Evolutionary conservation across 2,888 invertebrate species (phyloP).

Genomic region (Lithophane socia): DNA sequence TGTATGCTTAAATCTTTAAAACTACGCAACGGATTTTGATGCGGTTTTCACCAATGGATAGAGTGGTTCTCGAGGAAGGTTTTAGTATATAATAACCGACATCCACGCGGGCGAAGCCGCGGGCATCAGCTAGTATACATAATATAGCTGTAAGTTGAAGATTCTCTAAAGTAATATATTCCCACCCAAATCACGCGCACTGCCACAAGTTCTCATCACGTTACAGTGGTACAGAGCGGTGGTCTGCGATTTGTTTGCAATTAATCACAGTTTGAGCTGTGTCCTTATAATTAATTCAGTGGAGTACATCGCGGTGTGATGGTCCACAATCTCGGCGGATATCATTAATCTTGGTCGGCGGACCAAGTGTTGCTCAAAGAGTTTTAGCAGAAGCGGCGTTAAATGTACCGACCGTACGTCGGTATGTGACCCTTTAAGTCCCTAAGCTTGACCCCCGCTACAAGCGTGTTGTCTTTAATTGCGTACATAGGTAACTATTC

Average conservation of each 20-base stretch:
- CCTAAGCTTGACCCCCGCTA: background rate
- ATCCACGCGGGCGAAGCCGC: no score
- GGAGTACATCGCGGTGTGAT: slow-evolving; percentile 52
- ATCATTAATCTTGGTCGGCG: slow-evolving; percentile 67
- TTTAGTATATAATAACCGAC: no score
- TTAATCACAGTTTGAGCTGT: slow-evolving; percentile 64
- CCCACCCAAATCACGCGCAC: background rate
- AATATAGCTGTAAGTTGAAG: no score
- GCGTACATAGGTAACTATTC: background rate
- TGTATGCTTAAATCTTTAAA: no score
- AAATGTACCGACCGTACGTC: background rate
- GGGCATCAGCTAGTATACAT: no score
- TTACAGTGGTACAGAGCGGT: background rate
- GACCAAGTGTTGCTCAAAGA: slow-evolving; percentile 55
- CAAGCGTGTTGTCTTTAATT: background rate
- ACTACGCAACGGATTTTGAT: no score
- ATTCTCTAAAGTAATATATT: slow-evolving; percentile 6
- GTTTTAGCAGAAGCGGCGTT: slow-evolving; percentile 37
- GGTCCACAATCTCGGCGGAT: slow-evolving; percentile 55
- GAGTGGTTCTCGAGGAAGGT: no score
- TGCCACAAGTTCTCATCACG: slow-evolving; percentile 21
- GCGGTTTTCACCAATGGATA: no score
- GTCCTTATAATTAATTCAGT: slow-evolving; percentile 66
- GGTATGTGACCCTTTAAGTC: background rate
- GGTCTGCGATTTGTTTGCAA: slow-evolving; percentile 61